Base-by-base conservation (phyloP, 2,113 vertebrate species). In the Eptesicus fuscus region DNA sequence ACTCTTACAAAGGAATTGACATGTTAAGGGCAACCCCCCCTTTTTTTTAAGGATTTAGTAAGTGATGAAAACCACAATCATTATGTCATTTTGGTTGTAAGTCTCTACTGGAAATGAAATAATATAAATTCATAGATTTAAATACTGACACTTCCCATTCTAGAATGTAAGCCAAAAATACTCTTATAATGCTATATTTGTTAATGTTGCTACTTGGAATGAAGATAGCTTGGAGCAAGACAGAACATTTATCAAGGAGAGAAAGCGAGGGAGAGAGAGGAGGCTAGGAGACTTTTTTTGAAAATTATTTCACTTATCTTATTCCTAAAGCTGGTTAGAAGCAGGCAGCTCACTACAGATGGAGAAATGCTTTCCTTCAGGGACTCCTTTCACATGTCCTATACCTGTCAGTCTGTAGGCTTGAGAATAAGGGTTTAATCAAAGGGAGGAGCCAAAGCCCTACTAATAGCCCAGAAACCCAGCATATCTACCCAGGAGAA, bases 101-200 rank as follows among this genome's bases (percentile, higher is more conserved):
- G 88, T 88, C 80, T 94, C 11, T 71, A 90, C 70, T 42, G 35
- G 42, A 89, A 89, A 87, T 49, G 51, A 95, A 65, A 56, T 56
- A 23, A 65, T 65, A 49, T 69, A 22, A 89, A 79, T 70, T 92
- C 83, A 89, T 13, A 59, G 13, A 59, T 85, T 71, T 67, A 71
- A 91, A 77, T 4, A 61, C 53, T 32, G 35, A 92, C 74, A 69
- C 0, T 5, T 71, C 40, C 14, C 40, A 37, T 47, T 2, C 20
- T 47, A 42, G 49, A 49, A 51, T 59, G 4, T 89, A 49, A 87
- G 23, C 44, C 69, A 84, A 70, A 79, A 92, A n/a, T 87, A 74
- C 30, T 71, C 37, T 49, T 61, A 12, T 28, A 74, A 79, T 59
- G 69, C 7, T 12, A 10, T 56, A 40, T 65, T 79, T 84, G 37